Evolutionary conservation across 92 coral and sea anemone genomes (phyloP), one percentile per base, ranked within the genome.

Genomic region (Paramuricea clavata): DNA sequence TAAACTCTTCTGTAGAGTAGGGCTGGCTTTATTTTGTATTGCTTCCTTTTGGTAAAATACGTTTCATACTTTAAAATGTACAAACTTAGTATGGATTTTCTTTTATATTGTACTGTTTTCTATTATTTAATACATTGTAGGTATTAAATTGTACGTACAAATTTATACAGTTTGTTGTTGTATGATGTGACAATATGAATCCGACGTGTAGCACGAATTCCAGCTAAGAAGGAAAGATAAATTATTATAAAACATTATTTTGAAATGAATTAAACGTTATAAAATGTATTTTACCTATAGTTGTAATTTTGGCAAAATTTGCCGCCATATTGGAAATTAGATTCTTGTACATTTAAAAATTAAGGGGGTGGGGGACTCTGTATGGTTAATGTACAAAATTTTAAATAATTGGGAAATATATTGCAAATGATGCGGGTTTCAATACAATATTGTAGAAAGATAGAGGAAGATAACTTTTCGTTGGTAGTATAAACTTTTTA

Each of bases 131-230:
- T 26, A n/a, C n/a, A n/a, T 26, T 42, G 31, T 32, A 30, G 10
- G 2, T 31, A 36, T 36, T 12, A 21, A 33, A 39, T 43, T 70
- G 36, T 27, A 76, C 82, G 52, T 76, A 76, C 82, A 76, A 76
- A 22, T 76, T 60, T 54, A 39, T 4, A 52, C 59, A 44, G 0
- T 49, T 76, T 52, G 82, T 27, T 76, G 41, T 76, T 76, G 39
- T 27, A 76, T 52, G 82, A 54, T 49, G 67, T 54, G 23, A 49
- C 28, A 25, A 44, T 5, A 42, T 73, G 42, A 23, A 54, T 30
- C 30, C 69, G 68, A 17, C 68, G 82, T 23, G 49, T 16, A 49
- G 47, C 52, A 15, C 36, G 68, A 28, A 76, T 15, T 49, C 82
- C 68, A 49, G 68, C 82, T 76, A 32, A 12, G 30, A 17, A 30